phyloP scores from a whole-genome alignment of 2,113 vertebrate genomes.

The Sturnira hondurensis region DNA sequence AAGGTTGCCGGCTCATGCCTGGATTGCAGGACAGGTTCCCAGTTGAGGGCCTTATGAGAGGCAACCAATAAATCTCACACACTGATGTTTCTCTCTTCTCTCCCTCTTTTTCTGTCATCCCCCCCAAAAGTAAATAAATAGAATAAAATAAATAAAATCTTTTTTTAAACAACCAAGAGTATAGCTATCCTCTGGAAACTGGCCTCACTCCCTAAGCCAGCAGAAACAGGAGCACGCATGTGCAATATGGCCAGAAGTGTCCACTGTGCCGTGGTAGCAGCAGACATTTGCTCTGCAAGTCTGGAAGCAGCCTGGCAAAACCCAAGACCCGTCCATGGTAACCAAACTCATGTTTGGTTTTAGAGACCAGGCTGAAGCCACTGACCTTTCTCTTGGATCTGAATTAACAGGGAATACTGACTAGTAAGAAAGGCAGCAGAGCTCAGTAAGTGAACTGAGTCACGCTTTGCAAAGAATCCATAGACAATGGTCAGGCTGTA shows the following conservation, averaged over 20 bases:
- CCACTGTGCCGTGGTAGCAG: accelerated
- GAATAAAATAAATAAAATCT: too few relatives aligned
- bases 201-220: background rate
- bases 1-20: too few relatives aligned
- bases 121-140: too few relatives aligned
- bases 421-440: background rate
- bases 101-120: too few relatives aligned
- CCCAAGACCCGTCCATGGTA: background rate
- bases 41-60: too few relatives aligned
- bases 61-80: too few relatives aligned
- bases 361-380: background rate
- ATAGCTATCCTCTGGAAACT: background rate
- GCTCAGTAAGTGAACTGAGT: background rate
- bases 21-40: too few relatives aligned
- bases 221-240: background rate
- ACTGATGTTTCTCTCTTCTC: too few relatives aligned
- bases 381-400: background rate
- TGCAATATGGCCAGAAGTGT: background rate
- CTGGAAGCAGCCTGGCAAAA: background rate
- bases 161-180: background rate
- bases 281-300: background rate
- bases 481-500: background rate
- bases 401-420: background rate
- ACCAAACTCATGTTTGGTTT: background rate
- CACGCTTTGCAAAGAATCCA: background rate